Evolutionary conservation across 1,140 invertebrate species (phyloP), one percentile per base, ranked within the genome.

Genomic region (Notospermus geniculatus): DNA sequence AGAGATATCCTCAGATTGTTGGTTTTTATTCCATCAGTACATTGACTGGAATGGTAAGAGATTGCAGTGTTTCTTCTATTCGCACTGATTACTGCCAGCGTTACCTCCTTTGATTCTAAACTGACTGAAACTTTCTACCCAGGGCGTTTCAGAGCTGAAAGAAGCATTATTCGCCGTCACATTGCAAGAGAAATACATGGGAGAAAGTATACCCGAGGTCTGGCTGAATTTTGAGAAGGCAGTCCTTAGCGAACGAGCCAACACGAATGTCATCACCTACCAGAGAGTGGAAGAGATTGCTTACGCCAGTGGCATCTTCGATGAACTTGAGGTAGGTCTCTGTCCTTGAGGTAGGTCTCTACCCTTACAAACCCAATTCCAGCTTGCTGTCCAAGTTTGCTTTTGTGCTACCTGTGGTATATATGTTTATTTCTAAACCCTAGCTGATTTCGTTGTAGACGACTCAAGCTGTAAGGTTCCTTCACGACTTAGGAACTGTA

Each of bases 401-500:
- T n/a, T n/a, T n/a, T n/a, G n/a, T n/a, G n/a, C n/a, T n/a, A n/a
- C n/a, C n/a, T n/a, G n/a, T n/a, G n/a, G n/a, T n/a, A n/a, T n/a
- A n/a, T n/a, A n/a, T n/a, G n/a, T n/a, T n/a, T n/a, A n/a, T n/a
- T n/a, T n/a, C n/a, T n/a, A n/a, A n/a, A n/a, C n/a, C n/a, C n/a
- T n/a, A 15, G 4, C 4, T 15, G 5, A 36, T 36, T 36, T 36
- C 32, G 4, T 36, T 36, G 5, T 15, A 36, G 32, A 36, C 32
- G 15, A 7, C 32, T 32, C 71, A 78, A 63, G 75, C 76, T 9
- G 67, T 79, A 23, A 66, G 72, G 50, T 76, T 80, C 54, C 67
- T 80, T 17, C 71, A 79, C 66, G 77, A 79, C 46, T 63, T 80
- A 4, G 78, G 78, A 19, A 77, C 75, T 23, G 62, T 80, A 2